Evolutionary conservation across 2,797 vertebrate species (phyloP), one percentile per base, ranked within the genome.

Genomic region (Cyprinella venusta): DNA sequence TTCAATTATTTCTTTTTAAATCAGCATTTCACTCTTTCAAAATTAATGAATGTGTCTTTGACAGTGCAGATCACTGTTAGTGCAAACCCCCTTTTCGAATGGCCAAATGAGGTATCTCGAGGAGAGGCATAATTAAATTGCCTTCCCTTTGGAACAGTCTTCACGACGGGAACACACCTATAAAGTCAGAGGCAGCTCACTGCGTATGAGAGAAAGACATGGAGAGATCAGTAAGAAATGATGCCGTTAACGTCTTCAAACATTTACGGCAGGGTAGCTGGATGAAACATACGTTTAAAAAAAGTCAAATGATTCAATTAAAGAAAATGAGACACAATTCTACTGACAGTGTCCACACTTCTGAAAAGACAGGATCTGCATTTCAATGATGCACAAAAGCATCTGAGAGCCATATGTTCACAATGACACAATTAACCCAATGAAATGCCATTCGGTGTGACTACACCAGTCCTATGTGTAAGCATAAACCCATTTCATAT

Each of bases 401-500:
- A 64, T 45, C 38, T 56, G 9, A 76, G 7, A 52, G 74, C 56
- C 80, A 81, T 42, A 64, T 74, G 69, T 81, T 81, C 12, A 50
- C 26, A 72, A 50, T 50, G 26, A 69, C 38, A 69, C 13, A 77
- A 83, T 83, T 77, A 70, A 61, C 24, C 42, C 13, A 63, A 36
- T 77, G 0, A 69, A 69, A 77, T 24, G 38, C 52, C 70, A 48
- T 77, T 70, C 50, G 64, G 12, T 77, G 38, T 19, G 40, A 77
- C 50, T 77, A 65, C 65, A 42, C 65, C 26, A 70, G n/a, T 65
- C 33, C 52, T 82, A 24, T 70, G 38, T 63, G 38, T 76, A 52
- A 77, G 26, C 38, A 26, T 19, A 69, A 83, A 8, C 26, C 64
- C 40, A 30, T 69, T 83, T 83, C 38, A 83, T 48, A 83, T 83